Evolutionary conservation across 2,888 invertebrate genomes (phyloP).

Genomic region (Sceliomorpha sp.): DNA sequence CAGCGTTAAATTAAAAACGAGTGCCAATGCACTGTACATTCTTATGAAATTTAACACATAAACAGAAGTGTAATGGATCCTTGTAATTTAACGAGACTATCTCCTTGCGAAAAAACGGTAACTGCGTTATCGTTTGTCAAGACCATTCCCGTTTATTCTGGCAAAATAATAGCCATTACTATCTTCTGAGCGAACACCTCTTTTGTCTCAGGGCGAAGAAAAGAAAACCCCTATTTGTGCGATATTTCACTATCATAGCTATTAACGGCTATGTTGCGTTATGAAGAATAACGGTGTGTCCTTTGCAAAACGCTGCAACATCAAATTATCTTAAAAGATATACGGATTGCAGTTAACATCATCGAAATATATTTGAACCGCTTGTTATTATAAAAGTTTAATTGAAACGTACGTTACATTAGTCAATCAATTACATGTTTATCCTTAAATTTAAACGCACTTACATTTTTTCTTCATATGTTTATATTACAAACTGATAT

Average conservation of each 20-base stretch:
- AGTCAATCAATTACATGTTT: no score
- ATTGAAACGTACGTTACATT: background rate
- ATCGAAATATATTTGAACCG: background rate
- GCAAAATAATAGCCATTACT: slow-evolving; percentile 58
- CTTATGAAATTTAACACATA: slow-evolving; percentile 50
- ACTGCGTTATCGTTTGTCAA: slow-evolving; percentile 61
- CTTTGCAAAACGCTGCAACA: slow-evolving; percentile 61
- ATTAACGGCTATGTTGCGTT: slow-evolving; percentile 71
- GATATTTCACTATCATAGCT: slow-evolving; percentile 75
- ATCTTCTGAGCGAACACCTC: slow-evolving; percentile 55
- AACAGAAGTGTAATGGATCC: slow-evolving; percentile 49
- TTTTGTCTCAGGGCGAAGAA: slow-evolving; percentile 52
- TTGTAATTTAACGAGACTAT: slow-evolving; percentile 52
- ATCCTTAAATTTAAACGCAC: no score
- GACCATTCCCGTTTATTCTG: slow-evolving; percentile 56
- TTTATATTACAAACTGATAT: no score
- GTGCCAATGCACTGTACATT: no score
- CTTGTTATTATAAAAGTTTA: background rate
- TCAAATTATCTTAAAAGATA: slow-evolving; percentile 36
- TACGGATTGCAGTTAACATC: slow-evolving; percentile 10
- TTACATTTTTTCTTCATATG: no score
- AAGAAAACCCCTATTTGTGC: slow-evolving; percentile 59
- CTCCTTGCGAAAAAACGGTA: slow-evolving; percentile 43
- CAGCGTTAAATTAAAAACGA: no score
- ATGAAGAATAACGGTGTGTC: slow-evolving; percentile 73